Evolutionary conservation across 2,888 invertebrate genomes (phyloP), one percentile per base, ranked within the genome.

Genomic region (Brachycybe producta): DNA sequence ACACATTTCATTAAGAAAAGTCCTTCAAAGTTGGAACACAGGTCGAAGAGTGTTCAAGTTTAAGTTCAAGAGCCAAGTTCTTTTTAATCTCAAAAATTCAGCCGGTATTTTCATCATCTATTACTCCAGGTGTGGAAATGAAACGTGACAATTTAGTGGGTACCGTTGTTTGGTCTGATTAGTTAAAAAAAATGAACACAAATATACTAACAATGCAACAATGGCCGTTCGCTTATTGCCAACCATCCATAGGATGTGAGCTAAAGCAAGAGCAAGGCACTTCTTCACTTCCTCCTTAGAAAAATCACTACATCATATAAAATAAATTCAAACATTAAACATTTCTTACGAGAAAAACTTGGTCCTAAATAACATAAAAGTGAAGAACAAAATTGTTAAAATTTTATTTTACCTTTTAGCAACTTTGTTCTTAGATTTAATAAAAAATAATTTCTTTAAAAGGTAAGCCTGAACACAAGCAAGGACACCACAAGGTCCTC

Each of bases 401-500:
- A 7, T 38, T 8, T 38, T 8, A 38, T 13, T 7, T 15, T 38
- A 38, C 15, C 38, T 17, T 7, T 38, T 38, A 17, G 15, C 7
- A 38, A 15, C 7, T n/a, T 11, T n/a, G n/a, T n/a, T 30, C n/a
- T n/a, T 30, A 15, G 43, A 19, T 30, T 43, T 43, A 7, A 2
- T 32, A 43, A 45, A 45, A 26, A 45, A 28, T 19, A 45, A 23
- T 24, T 45, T 35, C 35, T 35, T 32, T 7, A 45, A 23, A 34
- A 45, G 35, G 24, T 45, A 45, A 1, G 46, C 46, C 17, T 45
- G 46, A 23, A 45, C 35, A 35, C 46, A 45, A 23, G 46, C 46
- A 13, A 45, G 26, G 5, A 35, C 46, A 3, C 46, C 46, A 24
- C 46, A 45, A n/a, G 46, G 46, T 24, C 46, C 46, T 45, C 46